A percentile compares a stretch with the other conserved stretches of the same genome.
Evolutionary conservation across 1,140 invertebrate genomes (phyloP).

Genomic region (Lasioglossum baleicum): DNA sequence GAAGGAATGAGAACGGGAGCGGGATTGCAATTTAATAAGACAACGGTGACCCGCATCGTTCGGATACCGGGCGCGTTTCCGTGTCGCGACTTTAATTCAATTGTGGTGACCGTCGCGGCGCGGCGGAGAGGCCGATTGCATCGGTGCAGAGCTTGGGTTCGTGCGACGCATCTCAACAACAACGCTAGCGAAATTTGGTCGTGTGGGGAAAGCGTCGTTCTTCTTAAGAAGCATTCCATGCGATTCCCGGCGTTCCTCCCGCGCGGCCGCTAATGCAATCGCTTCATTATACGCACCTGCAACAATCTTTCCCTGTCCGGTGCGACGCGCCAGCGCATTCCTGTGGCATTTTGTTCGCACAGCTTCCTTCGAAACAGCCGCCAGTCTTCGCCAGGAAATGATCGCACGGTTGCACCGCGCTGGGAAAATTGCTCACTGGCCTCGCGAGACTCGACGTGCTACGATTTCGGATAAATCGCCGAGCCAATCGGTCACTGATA

Average conservation of each 20-base stretch:
- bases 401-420: too few species aligned
- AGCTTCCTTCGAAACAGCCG: too few species aligned
- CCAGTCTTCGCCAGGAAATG: too few species aligned
- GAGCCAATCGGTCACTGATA: too few species aligned
- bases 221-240: not conserved
- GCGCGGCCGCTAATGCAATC: not conserved
- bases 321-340: too few species aligned
- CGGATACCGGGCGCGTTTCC: not conserved
- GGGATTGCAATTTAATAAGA: constrained; percentile 30
- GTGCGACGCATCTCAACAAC: not conserved
- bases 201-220: not conserved
- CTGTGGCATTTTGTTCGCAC: too few species aligned
- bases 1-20: not conserved
- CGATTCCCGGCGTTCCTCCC: not conserved
- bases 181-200: not conserved
- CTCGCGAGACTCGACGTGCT: too few species aligned
- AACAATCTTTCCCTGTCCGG: not conserved
- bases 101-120: not conserved
- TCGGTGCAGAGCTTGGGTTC: not conserved
- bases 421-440: too few species aligned
- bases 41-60: constrained; percentile 11
- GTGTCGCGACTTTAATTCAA: constrained; percentile 8
- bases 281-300: not conserved
- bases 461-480: too few species aligned
- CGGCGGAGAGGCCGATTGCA: not conserved